Evolutionary conservation across 2,888 invertebrate genomes (phyloP).

Genomic region (Chesias legatella): DNA sequence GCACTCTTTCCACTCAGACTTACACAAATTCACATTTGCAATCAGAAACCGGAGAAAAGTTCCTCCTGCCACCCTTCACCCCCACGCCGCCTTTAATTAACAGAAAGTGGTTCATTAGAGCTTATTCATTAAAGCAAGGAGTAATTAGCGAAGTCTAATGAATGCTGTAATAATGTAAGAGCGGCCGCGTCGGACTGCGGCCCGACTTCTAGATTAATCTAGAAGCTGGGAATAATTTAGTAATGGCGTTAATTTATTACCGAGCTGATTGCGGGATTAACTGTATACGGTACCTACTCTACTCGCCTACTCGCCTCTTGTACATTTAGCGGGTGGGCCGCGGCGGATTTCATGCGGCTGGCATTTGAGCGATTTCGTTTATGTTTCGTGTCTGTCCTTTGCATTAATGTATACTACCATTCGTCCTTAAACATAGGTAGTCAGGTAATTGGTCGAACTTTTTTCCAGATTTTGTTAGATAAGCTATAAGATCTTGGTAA

Average conservation of each 20-base stretch:
- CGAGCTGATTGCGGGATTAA: conserved; percentile 65
- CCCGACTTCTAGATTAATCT: conserved; percentile 79
- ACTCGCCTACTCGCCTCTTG: neutral
- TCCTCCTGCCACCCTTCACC: conserved; percentile 53
- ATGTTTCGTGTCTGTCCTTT: too few relatives aligned
- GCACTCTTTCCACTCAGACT: conserved; percentile 77
- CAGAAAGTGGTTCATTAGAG: conserved; percentile 95
- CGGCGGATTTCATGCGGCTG: too few relatives aligned
- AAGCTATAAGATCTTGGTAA: too few relatives aligned
- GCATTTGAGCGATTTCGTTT: too few relatives aligned
- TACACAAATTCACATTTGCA: conserved; percentile 81
- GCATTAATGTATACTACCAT: too few relatives aligned
- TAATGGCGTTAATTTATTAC: conserved; percentile 76
- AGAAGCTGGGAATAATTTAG: conserved; percentile 75
- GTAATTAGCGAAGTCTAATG: conserved; percentile 94
- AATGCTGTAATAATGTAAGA: conserved; percentile 89
- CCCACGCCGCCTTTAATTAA: conserved; percentile 89
- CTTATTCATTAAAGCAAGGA: conserved; percentile 94
- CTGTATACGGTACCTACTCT: conserved; percentile 37
- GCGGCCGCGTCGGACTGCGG: conserved; percentile 77
- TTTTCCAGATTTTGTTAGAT: too few relatives aligned
- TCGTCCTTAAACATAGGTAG: too few relatives aligned
- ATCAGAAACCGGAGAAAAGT: conserved; percentile 79
- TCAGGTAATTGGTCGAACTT: too few relatives aligned
- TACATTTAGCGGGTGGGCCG: neutral